These are phyloP conservation scores for Mermis nigrescens DNA, from an alignment of 2,888 invertebrate genomes.

Conservation along the genomic window DNA sequence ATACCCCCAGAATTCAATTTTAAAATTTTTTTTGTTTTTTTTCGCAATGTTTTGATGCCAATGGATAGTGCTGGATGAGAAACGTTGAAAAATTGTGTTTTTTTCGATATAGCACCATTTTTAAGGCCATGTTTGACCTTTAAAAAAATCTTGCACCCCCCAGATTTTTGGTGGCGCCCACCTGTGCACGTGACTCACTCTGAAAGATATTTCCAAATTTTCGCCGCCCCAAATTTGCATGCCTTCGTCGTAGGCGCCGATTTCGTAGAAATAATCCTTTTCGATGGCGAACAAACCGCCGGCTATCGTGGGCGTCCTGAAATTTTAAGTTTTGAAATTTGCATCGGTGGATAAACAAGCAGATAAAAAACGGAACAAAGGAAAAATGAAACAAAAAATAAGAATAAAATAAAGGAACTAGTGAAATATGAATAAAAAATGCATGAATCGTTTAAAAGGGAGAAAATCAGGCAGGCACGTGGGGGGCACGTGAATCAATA, in stretches of 20 bases:
- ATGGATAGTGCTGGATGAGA: no score
- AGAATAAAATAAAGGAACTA: neutral
- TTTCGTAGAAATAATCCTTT: conserved; percentile 85
- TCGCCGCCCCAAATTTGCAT: conserved; percentile 99
- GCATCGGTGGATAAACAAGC: neutral
- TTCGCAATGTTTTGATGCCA: no score
- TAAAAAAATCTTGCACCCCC: no score
- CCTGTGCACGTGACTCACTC: conserved; percentile 46
- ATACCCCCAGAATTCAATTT: no score
- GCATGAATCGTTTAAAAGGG: no score
- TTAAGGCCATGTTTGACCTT: no score
- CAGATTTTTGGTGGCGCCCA: no score
- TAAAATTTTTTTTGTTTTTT: no score
- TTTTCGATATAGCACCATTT: no score
- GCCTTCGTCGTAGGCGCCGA: conserved; percentile 90
- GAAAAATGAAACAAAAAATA: neutral
- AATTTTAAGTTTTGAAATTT: neutral
- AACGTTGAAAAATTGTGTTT: no score
- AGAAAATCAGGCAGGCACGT: no score
- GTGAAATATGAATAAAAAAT: neutral
- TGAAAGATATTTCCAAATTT: conserved; percentile 79
- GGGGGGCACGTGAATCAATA: no score
- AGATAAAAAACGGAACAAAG: neutral
- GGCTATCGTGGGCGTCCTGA: conserved; percentile 82
- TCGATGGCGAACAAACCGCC: conserved; percentile 81